Evolutionary conservation across 2,113 vertebrate genomes (phyloP).

Genomic region (Ranitomeya imitator): DNA sequence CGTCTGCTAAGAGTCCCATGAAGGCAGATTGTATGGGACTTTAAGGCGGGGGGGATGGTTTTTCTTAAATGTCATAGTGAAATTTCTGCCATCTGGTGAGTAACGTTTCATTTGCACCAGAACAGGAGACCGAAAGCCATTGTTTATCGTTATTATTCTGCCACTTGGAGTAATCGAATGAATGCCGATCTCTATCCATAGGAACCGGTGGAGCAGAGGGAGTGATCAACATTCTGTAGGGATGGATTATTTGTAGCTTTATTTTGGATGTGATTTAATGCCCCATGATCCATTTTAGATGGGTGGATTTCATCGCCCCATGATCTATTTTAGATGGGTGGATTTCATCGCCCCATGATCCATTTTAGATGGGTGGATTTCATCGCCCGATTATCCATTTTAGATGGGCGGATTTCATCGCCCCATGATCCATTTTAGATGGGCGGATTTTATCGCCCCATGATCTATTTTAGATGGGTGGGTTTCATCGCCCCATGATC

Average conservation of each 20-base stretch:
- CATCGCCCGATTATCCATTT: too few species aligned
- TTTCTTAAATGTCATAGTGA: slow-evolving; percentile 1
- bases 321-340: too few species aligned
- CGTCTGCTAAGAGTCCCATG: neutral
- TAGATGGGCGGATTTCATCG: too few species aligned
- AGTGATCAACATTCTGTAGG: neutral
- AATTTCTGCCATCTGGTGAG: slow-evolving; percentile 14
- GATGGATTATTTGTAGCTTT: neutral
- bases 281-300: too few species aligned
- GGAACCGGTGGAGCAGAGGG: neutral
- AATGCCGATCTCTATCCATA: slow-evolving; percentile 5
- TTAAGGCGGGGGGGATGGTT: neutral
- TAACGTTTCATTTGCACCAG: neutral
- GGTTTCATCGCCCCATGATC: too few species aligned
- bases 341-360: too few species aligned
- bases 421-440: too few species aligned
- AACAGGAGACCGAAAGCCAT: slow-evolving; percentile 5
- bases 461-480: too few species aligned
- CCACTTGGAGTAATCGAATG: neutral
- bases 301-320: too few species aligned
- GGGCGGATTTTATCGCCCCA: too few species aligned
- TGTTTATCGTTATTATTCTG: neutral
- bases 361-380: too few species aligned
- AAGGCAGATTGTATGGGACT: neutral
- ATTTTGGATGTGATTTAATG: neutral